Conservation (phyloP, 2,113 vertebrate species). For the Ptilorrhoa leucosticta region DNA sequence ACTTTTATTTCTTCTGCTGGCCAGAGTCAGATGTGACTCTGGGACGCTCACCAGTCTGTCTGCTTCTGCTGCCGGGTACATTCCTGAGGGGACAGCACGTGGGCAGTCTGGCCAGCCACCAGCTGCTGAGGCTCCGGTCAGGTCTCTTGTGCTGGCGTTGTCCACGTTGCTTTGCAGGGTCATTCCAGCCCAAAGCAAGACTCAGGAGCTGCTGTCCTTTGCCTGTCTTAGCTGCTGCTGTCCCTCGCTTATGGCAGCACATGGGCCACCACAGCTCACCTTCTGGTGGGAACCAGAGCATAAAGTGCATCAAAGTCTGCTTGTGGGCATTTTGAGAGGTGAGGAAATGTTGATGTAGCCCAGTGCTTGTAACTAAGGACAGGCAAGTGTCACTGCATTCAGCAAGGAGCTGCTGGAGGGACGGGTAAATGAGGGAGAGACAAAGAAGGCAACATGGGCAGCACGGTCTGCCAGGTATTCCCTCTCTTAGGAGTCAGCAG, state of each 20-base stretch:
- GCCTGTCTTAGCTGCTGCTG: neutral
- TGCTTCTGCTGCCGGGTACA: neutral
- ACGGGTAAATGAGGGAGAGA: neutral
- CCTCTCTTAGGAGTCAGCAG: neutral
- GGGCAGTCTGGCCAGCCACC: neutral
- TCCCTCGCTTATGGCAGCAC: neutral
- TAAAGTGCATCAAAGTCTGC: neutral
- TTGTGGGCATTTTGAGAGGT: neutral
- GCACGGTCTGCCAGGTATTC: neutral
- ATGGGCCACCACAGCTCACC: neutral
- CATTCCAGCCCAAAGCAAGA: neutral
- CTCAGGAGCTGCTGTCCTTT: neutral
- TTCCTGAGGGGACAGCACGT: neutral
- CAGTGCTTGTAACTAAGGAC: neutral
- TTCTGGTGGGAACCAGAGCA: rapidly evolving
- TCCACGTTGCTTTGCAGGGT: neutral
- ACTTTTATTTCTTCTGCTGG: neutral
- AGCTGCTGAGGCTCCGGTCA: neutral
- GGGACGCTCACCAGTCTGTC: neutral
- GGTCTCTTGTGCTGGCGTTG: rapidly evolving
- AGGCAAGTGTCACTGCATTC: neutral
- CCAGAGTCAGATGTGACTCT: neutral
- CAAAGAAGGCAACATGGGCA: neutral
- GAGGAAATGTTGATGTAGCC: neutral
- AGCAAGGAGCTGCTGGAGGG: neutral